Percentiles rank a stretch among this genome's conserved stretches.
Evolutionary conservation across 1,140 invertebrate genomes (phyloP).

Genomic region (Odontomachus brunneus): DNA sequence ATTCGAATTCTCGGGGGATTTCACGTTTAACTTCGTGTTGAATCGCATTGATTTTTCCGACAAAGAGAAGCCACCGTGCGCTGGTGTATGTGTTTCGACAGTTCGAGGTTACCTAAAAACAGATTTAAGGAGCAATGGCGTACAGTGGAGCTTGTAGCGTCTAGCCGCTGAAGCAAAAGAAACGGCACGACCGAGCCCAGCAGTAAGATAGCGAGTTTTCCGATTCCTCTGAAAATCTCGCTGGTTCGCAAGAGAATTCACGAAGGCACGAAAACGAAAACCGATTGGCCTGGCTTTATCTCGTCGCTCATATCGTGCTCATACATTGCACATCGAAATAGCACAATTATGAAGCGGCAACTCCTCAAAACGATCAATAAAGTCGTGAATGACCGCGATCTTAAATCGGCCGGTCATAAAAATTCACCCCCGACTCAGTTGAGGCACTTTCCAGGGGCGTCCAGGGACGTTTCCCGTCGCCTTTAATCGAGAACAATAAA

Average conservation of each 20-base stretch:
- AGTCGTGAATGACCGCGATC: neutral
- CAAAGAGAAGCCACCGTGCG: too few species aligned
- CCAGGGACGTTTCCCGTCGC: neutral
- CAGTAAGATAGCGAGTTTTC: neutral
- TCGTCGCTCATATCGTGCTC: neutral
- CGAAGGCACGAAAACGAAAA: neutral
- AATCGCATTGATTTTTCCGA: too few species aligned
- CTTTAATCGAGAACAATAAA: conserved; percentile 33
- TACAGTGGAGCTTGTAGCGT: too few species aligned
- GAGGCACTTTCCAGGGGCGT: too few species aligned
- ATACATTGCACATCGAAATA: neutral
- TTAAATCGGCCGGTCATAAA: neutral
- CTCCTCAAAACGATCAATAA: neutral
- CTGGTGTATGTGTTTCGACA: too few species aligned
- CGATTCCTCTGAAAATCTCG: neutral
- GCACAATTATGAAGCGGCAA: neutral
- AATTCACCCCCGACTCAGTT: neutral
- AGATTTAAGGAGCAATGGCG: too few species aligned
- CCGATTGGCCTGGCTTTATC: neutral
- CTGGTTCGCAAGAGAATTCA: neutral
- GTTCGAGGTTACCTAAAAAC: too few species aligned
- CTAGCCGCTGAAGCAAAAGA: too few species aligned
- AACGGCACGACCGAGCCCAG: too few species aligned
- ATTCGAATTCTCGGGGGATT: too few species aligned
- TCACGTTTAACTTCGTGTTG: too few species aligned